Evolutionary conservation across 2,113 vertebrate genomes (phyloP).

Genomic region (Ptyas mucosa): DNA sequence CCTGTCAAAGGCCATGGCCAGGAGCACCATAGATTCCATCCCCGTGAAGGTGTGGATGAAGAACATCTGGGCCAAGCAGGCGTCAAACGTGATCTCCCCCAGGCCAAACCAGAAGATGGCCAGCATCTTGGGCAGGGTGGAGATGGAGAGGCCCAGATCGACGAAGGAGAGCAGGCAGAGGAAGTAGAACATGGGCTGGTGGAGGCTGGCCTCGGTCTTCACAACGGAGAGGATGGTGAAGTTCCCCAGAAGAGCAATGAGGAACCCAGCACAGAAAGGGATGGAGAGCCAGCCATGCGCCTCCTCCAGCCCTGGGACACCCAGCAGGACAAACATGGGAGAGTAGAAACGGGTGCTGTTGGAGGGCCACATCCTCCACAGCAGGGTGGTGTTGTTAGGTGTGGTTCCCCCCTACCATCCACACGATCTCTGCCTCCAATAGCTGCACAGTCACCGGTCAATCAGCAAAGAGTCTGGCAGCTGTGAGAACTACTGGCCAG

Average conservation of each 20-base stretch:
- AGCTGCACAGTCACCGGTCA: background rate
- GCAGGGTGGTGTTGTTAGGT: background rate
- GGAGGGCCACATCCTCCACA: background rate
- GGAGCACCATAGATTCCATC: slow-evolving; percentile 49
- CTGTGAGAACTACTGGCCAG: background rate
- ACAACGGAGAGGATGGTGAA: background rate
- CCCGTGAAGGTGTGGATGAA: slow-evolving; percentile 57
- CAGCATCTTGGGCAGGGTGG: background rate
- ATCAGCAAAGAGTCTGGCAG: background rate
- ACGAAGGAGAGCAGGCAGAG: background rate
- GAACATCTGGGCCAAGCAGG: slow-evolving; percentile 57
- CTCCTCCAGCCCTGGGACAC: background rate
- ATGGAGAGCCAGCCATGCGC: background rate
- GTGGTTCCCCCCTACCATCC: background rate
- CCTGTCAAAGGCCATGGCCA: slow-evolving; percentile 54
- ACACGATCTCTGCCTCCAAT: background rate
- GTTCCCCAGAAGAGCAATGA: background rate
- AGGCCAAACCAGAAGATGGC: background rate
- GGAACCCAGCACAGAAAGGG: background rate
- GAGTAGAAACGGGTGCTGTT: background rate
- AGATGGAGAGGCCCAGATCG: background rate
- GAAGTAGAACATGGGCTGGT: slow-evolving; percentile 7
- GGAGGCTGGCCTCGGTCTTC: background rate
- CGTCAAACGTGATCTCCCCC: background rate
- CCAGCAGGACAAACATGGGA: background rate